A percentile compares a stretch with the other conserved stretches of the same genome.
These are phyloP conservation scores for Reticulitermes lucifugus DNA, from an alignment of 2,888 invertebrate genomes.

Conservation along the genomic window DNA sequence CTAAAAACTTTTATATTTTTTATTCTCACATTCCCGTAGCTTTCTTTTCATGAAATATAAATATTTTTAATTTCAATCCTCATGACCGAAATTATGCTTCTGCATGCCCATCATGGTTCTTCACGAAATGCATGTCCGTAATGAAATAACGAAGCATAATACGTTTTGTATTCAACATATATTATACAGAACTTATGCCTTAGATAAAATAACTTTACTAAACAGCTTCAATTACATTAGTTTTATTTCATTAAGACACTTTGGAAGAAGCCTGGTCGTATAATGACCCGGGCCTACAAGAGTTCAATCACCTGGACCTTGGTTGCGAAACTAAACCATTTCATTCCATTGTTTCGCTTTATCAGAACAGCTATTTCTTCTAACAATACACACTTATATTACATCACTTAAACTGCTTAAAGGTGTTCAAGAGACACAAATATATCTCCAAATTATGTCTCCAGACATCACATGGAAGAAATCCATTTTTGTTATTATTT, in stretches of 20 bases:
- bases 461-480: slow-evolving; percentile 32
- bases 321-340: slow-evolving; percentile 32
- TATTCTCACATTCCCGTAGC: not conserved
- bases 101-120: not conserved
- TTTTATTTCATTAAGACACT: slow-evolving; percentile 29
- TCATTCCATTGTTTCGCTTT: slow-evolving; percentile 23
- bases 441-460: not conserved
- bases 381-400: slow-evolving; percentile 9
- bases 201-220: not conserved
- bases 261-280: slow-evolving; percentile 25
- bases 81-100: not conserved
- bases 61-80: not conserved
- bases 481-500: slow-evolving; percentile 42
- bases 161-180: not conserved
- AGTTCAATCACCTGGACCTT: slow-evolving; percentile 47
- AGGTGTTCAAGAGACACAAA: slow-evolving; percentile 15
- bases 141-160: not conserved
- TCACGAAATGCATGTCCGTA: not conserved
- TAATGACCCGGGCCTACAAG: slow-evolving; percentile 42
- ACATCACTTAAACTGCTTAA: not conserved
- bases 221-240: not conserved
- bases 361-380: not conserved
- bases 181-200: not conserved
- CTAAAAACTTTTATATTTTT: not conserved
- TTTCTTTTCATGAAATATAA: not conserved